Evolutionary conservation across 2,113 vertebrate species (phyloP).

Genomic region (Trochalopteron elliotii): DNA sequence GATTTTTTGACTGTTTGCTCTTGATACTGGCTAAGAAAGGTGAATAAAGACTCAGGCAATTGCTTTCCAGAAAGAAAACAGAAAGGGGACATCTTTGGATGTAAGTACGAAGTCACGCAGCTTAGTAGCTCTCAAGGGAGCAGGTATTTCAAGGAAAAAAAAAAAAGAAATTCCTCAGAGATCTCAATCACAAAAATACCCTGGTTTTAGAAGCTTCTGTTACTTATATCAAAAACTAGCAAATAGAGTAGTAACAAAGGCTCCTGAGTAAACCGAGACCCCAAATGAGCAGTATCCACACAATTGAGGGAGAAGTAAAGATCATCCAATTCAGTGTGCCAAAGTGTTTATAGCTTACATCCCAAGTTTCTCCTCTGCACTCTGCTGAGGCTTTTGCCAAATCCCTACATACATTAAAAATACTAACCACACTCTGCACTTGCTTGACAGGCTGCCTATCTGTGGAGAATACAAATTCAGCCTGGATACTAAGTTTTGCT

Average conservation of each 20-base stretch:
- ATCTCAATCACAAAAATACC: neutral
- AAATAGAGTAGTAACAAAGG: neutral
- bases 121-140: neutral
- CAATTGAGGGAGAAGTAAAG: conserved; percentile 26
- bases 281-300: conserved; percentile 9
- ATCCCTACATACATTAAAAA: conserved; percentile 74
- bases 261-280: conserved; percentile 31
- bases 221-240: neutral
- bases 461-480: conserved; percentile 67
- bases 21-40: neutral
- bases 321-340: conserved; percentile 9
- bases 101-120: neutral
- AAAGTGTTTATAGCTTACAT: conserved; percentile 39
- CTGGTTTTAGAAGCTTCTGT: neutral
- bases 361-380: conserved; percentile 25
- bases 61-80: neutral
- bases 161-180: neutral
- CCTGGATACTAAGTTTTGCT: conserved; percentile 49
- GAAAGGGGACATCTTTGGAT: neutral
- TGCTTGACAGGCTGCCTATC: conserved; percentile 48
- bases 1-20: neutral
- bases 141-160: neutral
- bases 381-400: conserved; percentile 63
- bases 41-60: neutral
- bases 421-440: conserved; percentile 54